phyloP scores from a whole-genome alignment of 2,888 invertebrate genomes.

The Nycteola revayana region DNA sequence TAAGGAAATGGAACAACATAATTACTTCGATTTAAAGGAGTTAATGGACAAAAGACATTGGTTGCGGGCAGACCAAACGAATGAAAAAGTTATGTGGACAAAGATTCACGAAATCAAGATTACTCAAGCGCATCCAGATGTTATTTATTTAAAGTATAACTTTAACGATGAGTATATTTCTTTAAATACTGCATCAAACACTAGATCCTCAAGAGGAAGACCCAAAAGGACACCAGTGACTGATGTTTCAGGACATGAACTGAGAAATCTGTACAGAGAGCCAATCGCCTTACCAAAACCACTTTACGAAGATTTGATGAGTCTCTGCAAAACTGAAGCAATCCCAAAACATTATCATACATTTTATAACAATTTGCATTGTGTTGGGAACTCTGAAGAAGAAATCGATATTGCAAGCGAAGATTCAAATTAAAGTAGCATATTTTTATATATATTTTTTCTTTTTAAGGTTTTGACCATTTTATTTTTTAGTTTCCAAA shows the following conservation, averaged over 20 bases:
- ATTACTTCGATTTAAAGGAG: constrained; percentile 14
- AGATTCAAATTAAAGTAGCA: constrained; percentile 1
- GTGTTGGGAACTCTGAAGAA: no score
- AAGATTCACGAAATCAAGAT: constrained; percentile 9
- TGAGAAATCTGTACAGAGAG: constrained; percentile 10
- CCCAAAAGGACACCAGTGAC: no score
- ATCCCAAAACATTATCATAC: no score
- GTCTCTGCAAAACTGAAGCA: no score
- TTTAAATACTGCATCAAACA: constrained; percentile 6
- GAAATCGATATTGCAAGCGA: constrained; percentile 2
- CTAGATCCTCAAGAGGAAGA: no score
- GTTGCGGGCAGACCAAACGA: constrained; percentile 10
- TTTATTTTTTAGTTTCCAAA: no score
- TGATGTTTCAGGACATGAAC: constrained; percentile 11
- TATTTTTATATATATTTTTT: no score
- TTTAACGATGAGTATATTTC: constrained; percentile 9
- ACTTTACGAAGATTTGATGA: no score
- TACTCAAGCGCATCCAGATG: constrained; percentile 3
- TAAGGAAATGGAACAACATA: constrained; percentile 13
- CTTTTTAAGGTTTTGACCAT: no score
- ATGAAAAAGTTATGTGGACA: constrained; percentile 10
- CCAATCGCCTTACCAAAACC: constrained; percentile 15
- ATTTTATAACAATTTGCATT: no score
- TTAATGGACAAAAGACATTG: constrained; percentile 9
- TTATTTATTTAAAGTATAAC: constrained; percentile 9